phyloP scores from a whole-genome alignment of 2,888 invertebrate species.

The Rapana venosa region DNA sequence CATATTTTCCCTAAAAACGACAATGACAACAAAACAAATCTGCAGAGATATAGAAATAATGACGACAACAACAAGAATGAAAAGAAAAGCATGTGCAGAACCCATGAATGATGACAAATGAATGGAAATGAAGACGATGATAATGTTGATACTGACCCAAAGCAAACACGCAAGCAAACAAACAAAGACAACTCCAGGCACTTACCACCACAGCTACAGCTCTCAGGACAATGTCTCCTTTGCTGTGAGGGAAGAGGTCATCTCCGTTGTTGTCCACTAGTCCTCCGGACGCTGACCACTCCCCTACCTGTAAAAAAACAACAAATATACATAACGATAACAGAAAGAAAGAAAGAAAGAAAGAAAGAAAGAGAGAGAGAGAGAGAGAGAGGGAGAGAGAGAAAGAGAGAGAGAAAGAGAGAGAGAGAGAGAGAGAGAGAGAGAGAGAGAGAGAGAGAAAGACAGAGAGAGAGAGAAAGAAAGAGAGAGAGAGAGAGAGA shows the following conservation, averaged over 20 bases:
- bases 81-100: neutral
- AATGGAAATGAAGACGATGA: no score
- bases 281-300: conserved; percentile 42
- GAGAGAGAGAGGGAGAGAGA: no score
- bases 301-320: conserved; percentile 34
- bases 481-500: neutral
- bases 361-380: no score
- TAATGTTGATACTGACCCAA: no score
- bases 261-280: neutral
- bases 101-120: neutral
- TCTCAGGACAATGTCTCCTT: conserved; percentile 47
- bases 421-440: neutral
- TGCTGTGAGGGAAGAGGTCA: conserved; percentile 42
- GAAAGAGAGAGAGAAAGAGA: neutral
- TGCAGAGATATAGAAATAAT: neutral
- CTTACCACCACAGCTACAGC: conserved; percentile 53
- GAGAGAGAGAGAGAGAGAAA: neutral
- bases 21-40: neutral
- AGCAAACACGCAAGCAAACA: neutral
- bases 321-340: neutral
- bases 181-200: neutral
- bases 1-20: neutral
- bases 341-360: no score
- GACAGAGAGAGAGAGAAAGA: neutral
- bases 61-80: neutral